Base-by-base conservation (phyloP, 2,797 vertebrate genomes). In the Rhinoraja longicauda region DNA sequence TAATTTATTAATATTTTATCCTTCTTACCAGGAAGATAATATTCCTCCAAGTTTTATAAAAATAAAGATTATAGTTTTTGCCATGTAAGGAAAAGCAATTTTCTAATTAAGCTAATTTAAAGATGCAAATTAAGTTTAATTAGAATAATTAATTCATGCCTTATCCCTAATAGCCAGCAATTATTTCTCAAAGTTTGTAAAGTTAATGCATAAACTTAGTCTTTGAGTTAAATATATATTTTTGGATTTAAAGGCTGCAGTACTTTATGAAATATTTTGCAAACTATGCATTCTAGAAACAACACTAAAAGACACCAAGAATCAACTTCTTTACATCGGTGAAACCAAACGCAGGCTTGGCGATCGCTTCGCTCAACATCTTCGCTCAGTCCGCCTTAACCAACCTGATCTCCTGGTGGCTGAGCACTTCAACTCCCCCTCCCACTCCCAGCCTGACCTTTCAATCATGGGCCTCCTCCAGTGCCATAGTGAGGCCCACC, bases 1-100 rank as follows among this genome's bases (percentile, higher is more conserved):
- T 92, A 92, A 92, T 92, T 92, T 92, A 92, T 92, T 92, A 73
- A 91, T 91, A 92, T 92, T 75, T 92, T 92, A 92, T 92, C 70
- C 90, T 39, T 73, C 45, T 73, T 29, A 91, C 90, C 15, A 91
- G 70, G 70, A 91, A 92, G 90, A 92, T 92, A 45, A 92, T 75
- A 92, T 92, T 92, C 67, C 36, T 91, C 90, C 90, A 92, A 92
- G 39, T 92, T 92, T 75, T 39, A 75, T 53, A 57, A 92, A 67
- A 75, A 57, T 92, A 75, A 92, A 53, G 90, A 70, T 92, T 92
- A 91, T 36, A 92, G 26, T 73, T 92, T 91, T 92, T 92, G 70
- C 36, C 6, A 73, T 36, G 90, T 62, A 45, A 73, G 70, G 88
- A 75, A 92, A 92, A 92, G 70, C 39, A 73, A 67, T 73, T 92